Base-by-base conservation (phyloP, 2,113 vertebrate species). In the Chamaea fasciata region DNA sequence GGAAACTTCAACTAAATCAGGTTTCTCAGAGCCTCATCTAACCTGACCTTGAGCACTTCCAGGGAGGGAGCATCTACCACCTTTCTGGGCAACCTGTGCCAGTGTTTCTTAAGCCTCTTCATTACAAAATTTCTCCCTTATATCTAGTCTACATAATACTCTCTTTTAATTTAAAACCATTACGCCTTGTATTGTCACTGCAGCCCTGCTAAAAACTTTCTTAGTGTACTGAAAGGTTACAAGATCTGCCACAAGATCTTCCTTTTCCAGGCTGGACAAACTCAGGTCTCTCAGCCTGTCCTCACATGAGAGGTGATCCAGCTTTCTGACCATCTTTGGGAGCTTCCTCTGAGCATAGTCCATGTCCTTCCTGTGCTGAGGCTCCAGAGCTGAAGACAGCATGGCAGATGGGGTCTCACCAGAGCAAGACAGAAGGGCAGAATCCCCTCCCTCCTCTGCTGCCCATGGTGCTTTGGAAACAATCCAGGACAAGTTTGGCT, bases 401-500 rank as follows among this genome's bases (percentile, higher is more conserved):
- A 18, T 24, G 26, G 12, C 26, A 60, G 52, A 7, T 37, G 30
- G 22, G 16, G 2, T 42, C 13, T 30, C 46, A 73, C 10, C 14
- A 42, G 46, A 57, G 44, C 4, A 41, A 28, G 46, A 26, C 2
- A 28, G 31, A 53, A 46, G 7, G 16, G 20, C 17, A 47, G 41
- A 83, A 35, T 42, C 41, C 8, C 7, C 39, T 83, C 30, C 13
- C 35, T 69, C 6, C 8, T 22, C 47, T 69, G n/a, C 39, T 41
- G n/a, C 16, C 62, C 20, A 5, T 2, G 2, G 11, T 14, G 13
- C 26, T 76, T 31, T 35, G 27, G 41, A 68, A 35, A 9, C 13
- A 60, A n/a, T 2, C 20, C 39, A 75, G 28, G 39, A 60, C 14
- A 31, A 0, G 0, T 16, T 47, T 62, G 30, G 24, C 46, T 62